Base-by-base conservation (phyloP, 1,140 invertebrate species). In the Varroa destructor region DNA sequence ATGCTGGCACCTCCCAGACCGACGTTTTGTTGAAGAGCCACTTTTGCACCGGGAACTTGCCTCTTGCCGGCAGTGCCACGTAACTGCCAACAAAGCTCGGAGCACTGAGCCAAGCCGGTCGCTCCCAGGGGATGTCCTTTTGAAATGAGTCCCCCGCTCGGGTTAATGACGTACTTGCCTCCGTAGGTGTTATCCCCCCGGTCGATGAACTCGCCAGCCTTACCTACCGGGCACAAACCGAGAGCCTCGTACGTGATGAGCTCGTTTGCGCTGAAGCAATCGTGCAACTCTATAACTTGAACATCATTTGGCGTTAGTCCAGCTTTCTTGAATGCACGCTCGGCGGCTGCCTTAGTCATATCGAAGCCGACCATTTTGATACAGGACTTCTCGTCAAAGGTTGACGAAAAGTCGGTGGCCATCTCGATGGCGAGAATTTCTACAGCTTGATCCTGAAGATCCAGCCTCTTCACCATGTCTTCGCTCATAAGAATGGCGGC, bases 51-150 rank as follows among this genome's bases (percentile, higher is more conserved):
- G 0, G 85, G 83, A 4, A 99, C 95, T 83, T 99, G 96, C 78
- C 95, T 84, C 58, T 87, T 87, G 40, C 86, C 93, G 71, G 94
- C 94, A 80, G 88, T 82, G 1, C 91, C 91, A 74, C 95, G 84
- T 4, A 99, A 81, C 81, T 85, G 84, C 92, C 93, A 97, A 75
- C 87, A 88, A 4, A 99, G 81, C 81, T 99, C 96, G 40, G 90
- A 82, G 81, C 93, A 97, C 79, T 99, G 95, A 8, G 96, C 95
- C 71, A 99, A 80, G 55, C 93, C 95, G 71, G 95, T 98, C 3
- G 95, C 95, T 64, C 95, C 96, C 43, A 99, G 81, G 43, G 96
- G 96, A 86, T 99, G 96, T 2, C 96, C 96, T 81, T 99, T 99
- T 0, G 93, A 97, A 74, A 98, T 97, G 4, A 99, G 83, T 54